phyloP scores from a whole-genome alignment of 2,888 invertebrate species.

The Protophormia terraenovae region DNA sequence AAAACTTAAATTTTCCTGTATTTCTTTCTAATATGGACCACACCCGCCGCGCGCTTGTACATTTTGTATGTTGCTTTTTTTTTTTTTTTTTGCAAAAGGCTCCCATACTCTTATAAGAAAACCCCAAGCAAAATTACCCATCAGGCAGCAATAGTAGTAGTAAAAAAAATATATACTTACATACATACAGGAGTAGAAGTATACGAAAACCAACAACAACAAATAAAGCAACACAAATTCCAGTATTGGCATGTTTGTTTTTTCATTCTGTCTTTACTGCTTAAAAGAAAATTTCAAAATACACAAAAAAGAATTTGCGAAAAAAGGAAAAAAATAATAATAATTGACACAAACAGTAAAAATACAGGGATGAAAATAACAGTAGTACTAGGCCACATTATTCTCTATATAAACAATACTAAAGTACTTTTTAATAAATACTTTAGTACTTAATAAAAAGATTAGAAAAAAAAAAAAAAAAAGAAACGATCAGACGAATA shows the following conservation, averaged over 20 bases:
- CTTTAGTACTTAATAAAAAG: neutral
- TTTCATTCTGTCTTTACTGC: conserved; percentile 24
- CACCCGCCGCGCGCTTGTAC: conserved; percentile 81
- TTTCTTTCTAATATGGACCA: conserved; percentile 75
- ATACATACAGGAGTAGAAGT: conserved; percentile 28
- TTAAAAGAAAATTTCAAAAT: conserved; percentile 54
- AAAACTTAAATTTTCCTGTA: conserved; percentile 47
- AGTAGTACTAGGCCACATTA: neutral
- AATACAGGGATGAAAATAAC: conserved; percentile 46
- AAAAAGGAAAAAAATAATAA: conserved; percentile 5
- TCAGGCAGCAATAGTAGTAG: conserved; percentile 43
- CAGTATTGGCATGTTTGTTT: conserved; percentile 61
- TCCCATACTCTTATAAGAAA: conserved; percentile 67
- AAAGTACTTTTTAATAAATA: neutral
- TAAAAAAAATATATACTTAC: conserved; percentile 23
- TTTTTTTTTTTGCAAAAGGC: conserved; percentile 42
- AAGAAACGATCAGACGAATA: too few species aligned
- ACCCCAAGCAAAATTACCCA: conserved; percentile 58
- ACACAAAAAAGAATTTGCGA: conserved; percentile 58
- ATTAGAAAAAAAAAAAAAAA: too few species aligned
- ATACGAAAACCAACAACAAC: too few species aligned
- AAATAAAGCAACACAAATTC: conserved; percentile 48
- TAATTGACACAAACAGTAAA: neutral
- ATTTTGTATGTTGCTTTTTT: conserved; percentile 74
- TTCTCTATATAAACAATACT: neutral